phyloP scores from a whole-genome alignment of 2,113 vertebrate species.

The Xerus inauris region DNA sequence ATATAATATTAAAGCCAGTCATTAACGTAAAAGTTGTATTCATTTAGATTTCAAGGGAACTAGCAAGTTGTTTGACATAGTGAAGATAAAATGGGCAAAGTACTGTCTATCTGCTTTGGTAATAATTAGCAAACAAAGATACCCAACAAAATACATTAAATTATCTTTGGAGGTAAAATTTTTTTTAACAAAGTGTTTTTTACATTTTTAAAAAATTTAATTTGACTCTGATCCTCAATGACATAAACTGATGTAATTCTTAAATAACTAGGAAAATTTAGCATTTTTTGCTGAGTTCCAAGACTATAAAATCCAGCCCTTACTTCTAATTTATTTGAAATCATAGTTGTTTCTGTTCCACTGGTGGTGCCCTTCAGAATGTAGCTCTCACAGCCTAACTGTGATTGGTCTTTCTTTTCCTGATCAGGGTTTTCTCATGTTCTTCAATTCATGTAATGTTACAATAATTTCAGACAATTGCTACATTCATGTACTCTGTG shows the following conservation, averaged over 20 bases:
- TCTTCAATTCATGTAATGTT: neutral
- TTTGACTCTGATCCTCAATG: neutral
- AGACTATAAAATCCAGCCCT: neutral
- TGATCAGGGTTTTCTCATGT: neutral
- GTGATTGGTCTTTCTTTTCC: neutral
- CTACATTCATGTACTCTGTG: neutral
- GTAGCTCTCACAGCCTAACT: neutral
- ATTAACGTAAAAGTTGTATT: neutral
- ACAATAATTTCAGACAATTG: neutral
- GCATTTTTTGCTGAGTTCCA: neutral
- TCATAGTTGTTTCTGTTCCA: neutral
- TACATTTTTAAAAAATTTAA: neutral
- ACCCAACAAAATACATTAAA: neutral
- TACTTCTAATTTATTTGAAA: neutral
- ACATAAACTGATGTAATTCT: neutral
- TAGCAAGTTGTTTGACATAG: neutral
- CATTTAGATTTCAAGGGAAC: neutral
- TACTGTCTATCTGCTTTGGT: neutral
- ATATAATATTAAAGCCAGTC: neutral
- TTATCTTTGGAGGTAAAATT: neutral
- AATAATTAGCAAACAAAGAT: neutral
- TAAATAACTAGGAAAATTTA: neutral
- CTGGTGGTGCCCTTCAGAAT: neutral
- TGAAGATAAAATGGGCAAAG: neutral
- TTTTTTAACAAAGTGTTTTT: neutral